phyloP scores from a whole-genome alignment of 2,113 vertebrate genomes.

The Stegastes partitus region DNA sequence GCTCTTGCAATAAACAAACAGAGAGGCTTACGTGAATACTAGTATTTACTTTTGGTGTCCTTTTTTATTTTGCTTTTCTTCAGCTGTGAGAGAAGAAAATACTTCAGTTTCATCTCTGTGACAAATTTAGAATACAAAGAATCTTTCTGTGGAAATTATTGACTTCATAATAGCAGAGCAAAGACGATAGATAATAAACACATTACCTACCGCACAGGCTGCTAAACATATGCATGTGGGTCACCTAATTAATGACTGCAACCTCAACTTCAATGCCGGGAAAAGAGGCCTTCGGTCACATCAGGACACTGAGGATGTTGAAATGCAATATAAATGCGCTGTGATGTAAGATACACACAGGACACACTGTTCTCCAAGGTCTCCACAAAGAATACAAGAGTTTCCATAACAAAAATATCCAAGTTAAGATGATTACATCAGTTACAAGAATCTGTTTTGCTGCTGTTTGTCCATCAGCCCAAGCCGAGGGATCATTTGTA shows the following conservation, averaged over 20 bases:
- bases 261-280: no score
- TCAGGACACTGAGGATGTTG: not conserved
- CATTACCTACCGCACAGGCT: no score
- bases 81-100: conserved; percentile 13
- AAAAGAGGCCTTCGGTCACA: not conserved
- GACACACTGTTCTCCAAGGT: not conserved
- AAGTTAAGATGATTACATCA: no score
- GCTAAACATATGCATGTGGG: no score
- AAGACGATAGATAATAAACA: not conserved
- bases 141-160: not conserved
- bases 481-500: not conserved
- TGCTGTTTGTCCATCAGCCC: not conserved
- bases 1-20: conserved; percentile 37
- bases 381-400: no score
- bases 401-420: no score
- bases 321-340: not conserved
- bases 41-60: conserved; percentile 4
- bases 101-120: not conserved
- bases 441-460: no score
- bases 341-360: not conserved
- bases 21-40: conserved; percentile 16
- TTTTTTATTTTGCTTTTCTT: not conserved
- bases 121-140: conserved; percentile 6
- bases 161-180: not conserved
- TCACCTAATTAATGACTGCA: no score